A percentile compares a stretch with the other conserved stretches of the same genome.
phyloP scores from a whole-genome alignment of 2,888 invertebrate species.

The Cosmopolites sordidus region DNA sequence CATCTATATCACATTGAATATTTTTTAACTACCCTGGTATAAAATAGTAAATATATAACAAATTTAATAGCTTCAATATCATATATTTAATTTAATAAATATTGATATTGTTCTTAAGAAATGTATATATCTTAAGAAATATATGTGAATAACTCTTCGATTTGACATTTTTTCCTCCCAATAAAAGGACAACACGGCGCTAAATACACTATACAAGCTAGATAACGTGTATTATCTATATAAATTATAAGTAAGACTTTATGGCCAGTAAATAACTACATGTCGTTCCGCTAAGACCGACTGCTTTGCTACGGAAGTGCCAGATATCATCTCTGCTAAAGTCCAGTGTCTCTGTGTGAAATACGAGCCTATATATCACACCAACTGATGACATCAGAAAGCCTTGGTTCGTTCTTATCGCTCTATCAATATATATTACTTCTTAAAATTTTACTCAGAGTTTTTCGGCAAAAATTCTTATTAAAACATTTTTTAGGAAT shows the following conservation, averaged over 20 bases:
- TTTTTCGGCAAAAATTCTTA: neutral
- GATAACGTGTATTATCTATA: conserved; percentile 41
- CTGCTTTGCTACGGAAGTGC: conserved; percentile 37
- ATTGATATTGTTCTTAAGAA: too few relatives aligned
- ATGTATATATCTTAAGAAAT: too few relatives aligned
- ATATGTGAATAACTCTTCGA: neutral
- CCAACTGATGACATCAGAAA: conserved; percentile 44
- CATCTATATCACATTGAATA: too few relatives aligned
- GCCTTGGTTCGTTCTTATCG: conserved; percentile 33
- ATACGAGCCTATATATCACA: conserved; percentile 46
- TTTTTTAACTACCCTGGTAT: too few relatives aligned
- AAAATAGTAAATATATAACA: too few relatives aligned
- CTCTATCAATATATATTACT: conserved; percentile 25
- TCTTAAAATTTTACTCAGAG: conserved; percentile 13
- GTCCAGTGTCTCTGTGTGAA: conserved; percentile 46
- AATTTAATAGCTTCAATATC: too few relatives aligned
- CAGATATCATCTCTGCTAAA: conserved; percentile 47
- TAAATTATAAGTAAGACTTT: conserved; percentile 44
- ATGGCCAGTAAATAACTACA: conserved; percentile 43
- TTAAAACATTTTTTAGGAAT: too few relatives aligned
- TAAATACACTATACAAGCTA: conserved; percentile 22
- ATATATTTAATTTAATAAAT: too few relatives aligned
- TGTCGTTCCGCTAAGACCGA: conserved; percentile 31
- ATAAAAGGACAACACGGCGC: conserved; percentile 11
- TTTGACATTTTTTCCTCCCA: neutral